These are phyloP conservation scores for Plestiodon gilberti DNA, from an alignment of 2,113 vertebrate species.

Conservation along the genomic window DNA sequence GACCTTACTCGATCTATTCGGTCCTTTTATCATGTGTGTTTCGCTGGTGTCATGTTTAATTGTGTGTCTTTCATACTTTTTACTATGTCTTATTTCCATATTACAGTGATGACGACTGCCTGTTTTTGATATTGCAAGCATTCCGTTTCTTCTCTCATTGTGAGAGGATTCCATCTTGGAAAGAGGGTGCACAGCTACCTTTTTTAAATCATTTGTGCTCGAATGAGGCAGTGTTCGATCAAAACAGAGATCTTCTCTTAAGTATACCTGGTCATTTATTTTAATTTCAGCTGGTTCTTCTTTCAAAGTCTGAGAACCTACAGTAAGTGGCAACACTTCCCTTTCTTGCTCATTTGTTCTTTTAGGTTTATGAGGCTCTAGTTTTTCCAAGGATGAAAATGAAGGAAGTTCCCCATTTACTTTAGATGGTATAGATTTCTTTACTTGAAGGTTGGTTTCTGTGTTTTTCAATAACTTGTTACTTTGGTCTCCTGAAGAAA, in stretches of 20 bases:
- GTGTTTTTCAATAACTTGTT: background rate
- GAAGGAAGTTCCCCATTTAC: background rate
- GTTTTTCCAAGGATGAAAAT: slow-evolving; percentile 33
- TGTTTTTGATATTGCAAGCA: slow-evolving; percentile 18
- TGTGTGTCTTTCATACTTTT: slow-evolving; percentile 47
- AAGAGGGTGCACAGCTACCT: background rate
- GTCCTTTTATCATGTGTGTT: slow-evolving; percentile 7
- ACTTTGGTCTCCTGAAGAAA: slow-evolving; percentile 14
- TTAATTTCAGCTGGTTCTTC: slow-evolving; percentile 16
- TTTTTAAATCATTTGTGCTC: background rate
- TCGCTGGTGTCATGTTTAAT: slow-evolving; percentile 39
- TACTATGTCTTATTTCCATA: slow-evolving; percentile 40
- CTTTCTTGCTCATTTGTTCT: slow-evolving; percentile 1
- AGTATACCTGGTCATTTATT: background rate
- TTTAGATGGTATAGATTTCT: background rate
- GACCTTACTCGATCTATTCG: background rate
- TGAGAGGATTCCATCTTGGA: slow-evolving; percentile 16
- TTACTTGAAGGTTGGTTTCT: background rate
- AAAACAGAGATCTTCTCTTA: background rate
- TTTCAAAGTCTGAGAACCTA: slow-evolving; percentile 12
- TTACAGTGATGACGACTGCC: background rate
- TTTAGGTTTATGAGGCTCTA: slow-evolving; percentile 15
- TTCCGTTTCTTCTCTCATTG: slow-evolving; percentile 29
- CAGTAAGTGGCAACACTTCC: background rate
- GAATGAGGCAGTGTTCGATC: slow-evolving; percentile 18